Evolutionary conservation across 2,113 vertebrate species (phyloP), one percentile per base, ranked within the genome.

Genomic region (Anthoscopus minutus): DNA sequence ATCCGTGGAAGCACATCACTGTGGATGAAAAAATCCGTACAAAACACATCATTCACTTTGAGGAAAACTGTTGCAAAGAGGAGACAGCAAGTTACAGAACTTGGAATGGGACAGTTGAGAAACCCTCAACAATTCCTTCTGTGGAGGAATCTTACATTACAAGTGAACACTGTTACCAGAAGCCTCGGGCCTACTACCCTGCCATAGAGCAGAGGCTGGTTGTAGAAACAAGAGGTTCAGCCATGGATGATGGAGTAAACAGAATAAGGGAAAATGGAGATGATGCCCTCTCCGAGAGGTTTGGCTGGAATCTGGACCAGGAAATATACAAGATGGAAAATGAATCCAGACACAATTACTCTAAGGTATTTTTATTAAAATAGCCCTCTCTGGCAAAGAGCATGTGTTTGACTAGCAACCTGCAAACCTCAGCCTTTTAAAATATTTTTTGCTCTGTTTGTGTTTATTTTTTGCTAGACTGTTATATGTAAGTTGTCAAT

Each of bases 121-220:
- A 98, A 51, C 93, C 98, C 33, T 91, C 96, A 64, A 13, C 96
- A 47, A 58, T 97, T 88, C 97, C 98, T 35, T 98, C 98, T 58
- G 97, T 98, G 95, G 99, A 99, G 96, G 98, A 99, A 66, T 99
- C 99, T 6, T 99, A 99, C 42, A 99, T 99, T 92, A 99, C 98
- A 28, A 99, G 99, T 22, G 99, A 99, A 89, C 99, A 99, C 97
- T 99, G 99, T 97, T 99, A 99, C 97, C 99, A 99, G 97, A 99
- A 99, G 92, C 99, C 99, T 9, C 98, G 98, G 3, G 98, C 98
- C 70, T 99, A 99, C 74, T 99, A 99, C 92, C 99, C 99, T 15
- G 99, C 99, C 0, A 98, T 99, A 93, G 99, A 99, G 97, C 99
- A 99, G 97, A 98, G 98, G 86, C 95, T 99, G 95, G 99, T 99